Evolutionary conservation across 1,140 invertebrate species (phyloP), one percentile per base, ranked within the genome.

Genomic region (Lycorma delicatula): DNA sequence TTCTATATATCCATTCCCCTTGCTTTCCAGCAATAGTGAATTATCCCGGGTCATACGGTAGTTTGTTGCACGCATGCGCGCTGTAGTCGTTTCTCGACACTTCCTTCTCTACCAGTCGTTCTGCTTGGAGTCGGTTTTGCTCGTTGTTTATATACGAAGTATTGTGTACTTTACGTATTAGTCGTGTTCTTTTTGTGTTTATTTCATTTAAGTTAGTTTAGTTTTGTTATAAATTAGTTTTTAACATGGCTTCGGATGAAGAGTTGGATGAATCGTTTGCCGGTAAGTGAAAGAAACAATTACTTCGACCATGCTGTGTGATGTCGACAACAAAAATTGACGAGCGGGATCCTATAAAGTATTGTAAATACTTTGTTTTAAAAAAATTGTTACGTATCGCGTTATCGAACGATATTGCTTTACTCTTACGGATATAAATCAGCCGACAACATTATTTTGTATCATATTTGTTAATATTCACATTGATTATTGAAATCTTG

Each of bases 251-350:
- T 68, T 87, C 84, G 59, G 85, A 86, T 68, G 84, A 86, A 65
- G 84, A 86, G 76, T 77, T 86, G 66, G 85, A 86, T 67, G 85
- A 85, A 67, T 84, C 78, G 71, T 86, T 81, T 70, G 83, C 82
- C 79, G 85, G 85, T 87, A 79, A 85, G 81, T 54, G 20, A 31
- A 25, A 11, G 27, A 49, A 29, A 34, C 34, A 54, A 54, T 53
- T 44, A 56, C 54, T 58, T 26, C 38, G 38, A 22, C 26, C 25
- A 25, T 46, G 26, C 27, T 25, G 18, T 13, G 57, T 53, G 36
- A 56, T 60, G 34, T 34, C 47, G 26, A 51, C 49, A 29, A 27
- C 49, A 51, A 29, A 51, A 51, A 51, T 51, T 29, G 49, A 16
- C 49, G 49, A 34, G 54, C 55, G 49, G 54, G 54, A 44, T 55